A percentile compares a stretch with the other conserved stretches of the same genome.
These are phyloP conservation scores for Sitobion miscanthi DNA, from an alignment of 1,140 invertebrate species.

Conservation along the genomic window DNA sequence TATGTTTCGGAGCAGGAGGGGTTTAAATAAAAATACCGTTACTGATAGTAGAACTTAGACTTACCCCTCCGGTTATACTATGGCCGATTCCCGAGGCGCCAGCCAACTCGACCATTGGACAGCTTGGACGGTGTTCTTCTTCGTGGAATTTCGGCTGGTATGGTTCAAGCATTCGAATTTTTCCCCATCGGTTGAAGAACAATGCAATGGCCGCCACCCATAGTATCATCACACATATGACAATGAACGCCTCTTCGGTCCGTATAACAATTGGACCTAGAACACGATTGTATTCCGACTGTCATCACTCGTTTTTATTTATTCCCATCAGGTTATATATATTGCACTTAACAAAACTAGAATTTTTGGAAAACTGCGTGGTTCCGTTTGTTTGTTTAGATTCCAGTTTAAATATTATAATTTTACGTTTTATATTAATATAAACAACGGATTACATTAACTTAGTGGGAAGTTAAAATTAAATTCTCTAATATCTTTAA, in stretches of 20 bases:
- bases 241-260: constrained; percentile 86
- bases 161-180: constrained; percentile 89
- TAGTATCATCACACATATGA: constrained; percentile 81
- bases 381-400: background rate
- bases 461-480: too few species aligned
- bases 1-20: background rate
- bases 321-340: background rate
- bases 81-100: constrained; percentile 48
- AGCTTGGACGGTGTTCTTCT: constrained; percentile 60
- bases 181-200: constrained; percentile 91
- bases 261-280: constrained; percentile 69
- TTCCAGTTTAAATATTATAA: too few species aligned
- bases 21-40: background rate
- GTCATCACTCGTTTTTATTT: background rate
- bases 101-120: constrained; percentile 58
- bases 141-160: constrained; percentile 78
- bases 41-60: background rate
- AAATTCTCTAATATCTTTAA: too few species aligned
- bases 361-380: background rate
- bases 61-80: constrained; percentile 52
- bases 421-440: background rate
- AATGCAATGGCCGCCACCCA: constrained; percentile 88
- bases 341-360: background rate
- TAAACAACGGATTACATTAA: too few species aligned
- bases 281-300: constrained; percentile 57